Evolutionary conservation across 2,888 invertebrate genomes (phyloP).

Genomic region (Leptinotarsa haldemani): DNA sequence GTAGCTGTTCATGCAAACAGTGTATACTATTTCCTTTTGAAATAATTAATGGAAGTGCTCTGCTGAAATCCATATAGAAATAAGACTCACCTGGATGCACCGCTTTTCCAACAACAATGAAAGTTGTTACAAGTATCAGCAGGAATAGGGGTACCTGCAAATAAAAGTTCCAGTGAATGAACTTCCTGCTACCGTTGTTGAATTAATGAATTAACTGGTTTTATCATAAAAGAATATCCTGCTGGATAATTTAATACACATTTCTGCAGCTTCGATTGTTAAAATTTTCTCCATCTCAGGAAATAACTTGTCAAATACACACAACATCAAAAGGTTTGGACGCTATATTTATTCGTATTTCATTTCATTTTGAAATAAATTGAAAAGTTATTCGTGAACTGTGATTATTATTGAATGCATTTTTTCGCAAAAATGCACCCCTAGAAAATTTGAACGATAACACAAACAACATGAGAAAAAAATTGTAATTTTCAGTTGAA

Average conservation of each 20-base stretch:
- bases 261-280: too few species aligned
- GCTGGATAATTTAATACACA: not conserved
- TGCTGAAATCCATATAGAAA: slow-evolving; percentile 3
- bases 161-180: slow-evolving; percentile 23
- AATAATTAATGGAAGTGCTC: not conserved
- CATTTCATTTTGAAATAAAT: too few species aligned
- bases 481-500: too few species aligned
- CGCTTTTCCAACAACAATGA: slow-evolving; percentile 62
- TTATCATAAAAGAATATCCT: not conserved
- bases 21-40: not conserved
- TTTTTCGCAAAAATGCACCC: too few species aligned
- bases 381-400: too few species aligned
- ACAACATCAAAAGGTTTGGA: too few species aligned
- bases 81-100: slow-evolving; percentile 63
- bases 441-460: too few species aligned
- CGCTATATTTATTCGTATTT: too few species aligned
- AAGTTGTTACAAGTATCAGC: slow-evolving; percentile 62
- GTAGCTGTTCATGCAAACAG: not conserved
- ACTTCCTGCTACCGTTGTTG: not conserved
- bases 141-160: slow-evolving; percentile 64
- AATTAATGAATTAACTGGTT: not conserved
- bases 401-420: too few species aligned
- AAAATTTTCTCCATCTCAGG: too few species aligned
- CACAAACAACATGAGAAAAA: too few species aligned
- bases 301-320: too few species aligned